Conservation (phyloP, 2,888 invertebrate species). For the Torymus tubicola region DNA sequence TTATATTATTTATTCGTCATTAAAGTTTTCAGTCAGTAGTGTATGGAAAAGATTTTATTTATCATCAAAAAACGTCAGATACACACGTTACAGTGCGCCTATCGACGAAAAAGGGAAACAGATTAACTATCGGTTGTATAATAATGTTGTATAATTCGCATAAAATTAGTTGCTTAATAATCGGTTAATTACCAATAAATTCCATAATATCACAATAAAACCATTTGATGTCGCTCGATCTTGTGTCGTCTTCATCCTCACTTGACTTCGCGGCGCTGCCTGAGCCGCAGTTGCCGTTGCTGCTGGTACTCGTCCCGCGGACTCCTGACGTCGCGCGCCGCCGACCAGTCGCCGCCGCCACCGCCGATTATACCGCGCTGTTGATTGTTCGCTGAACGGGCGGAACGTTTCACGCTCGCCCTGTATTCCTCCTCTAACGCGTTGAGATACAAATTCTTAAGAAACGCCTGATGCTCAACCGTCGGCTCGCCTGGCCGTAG, state of each 20-base stretch:
- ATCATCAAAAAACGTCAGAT: slow-evolving; percentile 73
- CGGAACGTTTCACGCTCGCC: slow-evolving; percentile 73
- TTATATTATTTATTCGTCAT: not conserved
- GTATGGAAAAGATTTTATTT: slow-evolving; percentile 74
- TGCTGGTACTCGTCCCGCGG: not conserved
- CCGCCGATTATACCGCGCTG: too few species aligned
- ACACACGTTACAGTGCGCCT: slow-evolving; percentile 72
- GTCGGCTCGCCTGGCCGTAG: slow-evolving; percentile 67
- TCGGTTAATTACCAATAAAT: slow-evolving; percentile 73
- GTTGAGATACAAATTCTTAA: slow-evolving; percentile 73
- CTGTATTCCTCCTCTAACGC: slow-evolving; percentile 73
- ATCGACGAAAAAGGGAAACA: slow-evolving; percentile 71
- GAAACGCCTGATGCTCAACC: slow-evolving; percentile 72
- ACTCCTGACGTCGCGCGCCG: slow-evolving; percentile 25
- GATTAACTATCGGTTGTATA: slow-evolving; percentile 71
- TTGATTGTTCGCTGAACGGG: slow-evolving; percentile 65
- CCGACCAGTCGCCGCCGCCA: slow-evolving; percentile 39
- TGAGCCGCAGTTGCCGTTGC: slow-evolving; percentile 10
- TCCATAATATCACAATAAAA: slow-evolving; percentile 74
- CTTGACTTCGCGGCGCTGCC: slow-evolving; percentile 28
- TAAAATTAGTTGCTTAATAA: slow-evolving; percentile 72
- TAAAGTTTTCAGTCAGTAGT: slow-evolving; percentile 56
- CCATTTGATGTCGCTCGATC: slow-evolving; percentile 63
- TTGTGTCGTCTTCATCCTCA: slow-evolving; percentile 22
- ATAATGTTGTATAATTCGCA: slow-evolving; percentile 71